Evolutionary conservation across 2,113 vertebrate species (phyloP), one percentile per base, ranked within the genome.

Genomic region (Edolisoma coerulescens): DNA sequence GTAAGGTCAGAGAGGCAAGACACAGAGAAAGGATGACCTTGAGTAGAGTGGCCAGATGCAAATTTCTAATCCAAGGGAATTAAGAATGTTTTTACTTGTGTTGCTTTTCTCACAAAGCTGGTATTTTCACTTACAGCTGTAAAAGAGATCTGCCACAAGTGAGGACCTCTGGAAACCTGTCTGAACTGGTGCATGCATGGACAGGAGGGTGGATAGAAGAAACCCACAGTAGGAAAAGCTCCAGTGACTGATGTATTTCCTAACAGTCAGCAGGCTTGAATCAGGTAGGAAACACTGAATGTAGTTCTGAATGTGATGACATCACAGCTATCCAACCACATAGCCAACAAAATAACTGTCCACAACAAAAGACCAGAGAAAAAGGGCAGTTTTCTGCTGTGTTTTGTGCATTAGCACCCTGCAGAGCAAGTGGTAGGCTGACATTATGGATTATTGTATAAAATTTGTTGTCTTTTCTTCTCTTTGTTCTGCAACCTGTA

Each of bases 291-390:
- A 89, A 57, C 41, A 59, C 39, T 49, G 22, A 68, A 63, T 16
- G 26, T 30, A 67, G 17, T 24, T 37, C n/a, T n/a, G n/a, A n/a
- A 26, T 0, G 0, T 53, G 27, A 65, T 93, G 52, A 33, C 24
- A 76, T 50, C 57, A 70, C 47, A 76, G 24, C 16, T 74, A 70
- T 33, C 21, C 47, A 57, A 50, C 14, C 45, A 75, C 16, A 45
- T 2, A 53, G 39, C 9, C 37, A 49, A 30, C 16, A 71, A 91
- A 83, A 86, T 44, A 85, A 70, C 17, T 52, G 18, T 39, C 18
- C 8, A 21, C 13, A 23, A 21, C 26, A 30, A 67, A 4, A 47
- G 3, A 56, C 23, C 11, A 24, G 16, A 37, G 16, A 56, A 61
- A 86, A 77, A 53, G 18, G 14, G 9, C 33, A 35, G 5, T 80